Base-by-base conservation (phyloP, 1,140 invertebrate species). In the Eurytemora carolleeae region DNA sequence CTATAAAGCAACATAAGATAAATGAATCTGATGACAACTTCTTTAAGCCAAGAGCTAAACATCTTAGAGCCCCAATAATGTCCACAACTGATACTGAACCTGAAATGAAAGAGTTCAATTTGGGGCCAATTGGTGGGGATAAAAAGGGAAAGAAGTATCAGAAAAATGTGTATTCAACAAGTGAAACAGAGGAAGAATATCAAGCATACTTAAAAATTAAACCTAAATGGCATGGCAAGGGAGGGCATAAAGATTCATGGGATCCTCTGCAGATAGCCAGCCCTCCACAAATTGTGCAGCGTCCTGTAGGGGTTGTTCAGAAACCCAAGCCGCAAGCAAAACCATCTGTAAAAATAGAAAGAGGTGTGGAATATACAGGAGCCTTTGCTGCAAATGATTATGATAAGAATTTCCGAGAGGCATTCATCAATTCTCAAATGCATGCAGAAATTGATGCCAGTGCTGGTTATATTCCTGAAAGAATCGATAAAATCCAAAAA, bases 81-180 rank as follows among this genome's bases (percentile, higher is more conserved):
- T 62, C 60, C 18, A 62, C 60, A 20, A 62, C 60, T 1, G 60
- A 62, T 31, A 62, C 60, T 1, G 60, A 62, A 24, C 60, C 60
- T n/a, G 60, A 62, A 25, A 62, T 62, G 60, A 62, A 62, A 20
- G 60, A 62, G 25, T 62, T 52, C 20, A 18, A 62, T 24, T 55
- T 62, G 22, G n/a, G 18, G 12, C 24, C 60, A 1, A 53, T 57
- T 44, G 31, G 31, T 44, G 31, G 31, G n/a, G 31, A 44, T 44
- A 44, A 44, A n/a, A 44, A 44, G n/a, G 31, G 31, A 44, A 44
- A 44, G 31, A 44, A 44, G n/a, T 12, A n/a, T 44, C 31, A 44
- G 31, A 44, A 44, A n/a, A 44, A 44, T 44, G 31, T 44, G 17
- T 62, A 62, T 22, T 62, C 60, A 1, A 62, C 60, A 1, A 62